Evolutionary conservation across 2,113 vertebrate species (phyloP), one percentile per base, ranked within the genome.

Genomic region (Eublepharis macularius): DNA sequence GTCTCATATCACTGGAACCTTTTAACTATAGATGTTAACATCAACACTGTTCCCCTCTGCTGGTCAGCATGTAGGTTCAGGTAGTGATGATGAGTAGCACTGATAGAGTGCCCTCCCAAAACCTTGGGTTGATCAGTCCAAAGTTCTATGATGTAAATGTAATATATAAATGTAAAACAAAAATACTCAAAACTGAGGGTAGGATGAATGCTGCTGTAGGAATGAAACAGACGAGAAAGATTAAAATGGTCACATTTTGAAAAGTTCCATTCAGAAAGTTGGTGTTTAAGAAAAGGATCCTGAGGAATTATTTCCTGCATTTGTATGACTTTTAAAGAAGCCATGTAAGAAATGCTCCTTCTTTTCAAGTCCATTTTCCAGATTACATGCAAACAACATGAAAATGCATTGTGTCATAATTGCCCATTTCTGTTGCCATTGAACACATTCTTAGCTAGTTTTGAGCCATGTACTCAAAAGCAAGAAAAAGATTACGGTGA

Each of bases 371-470:
- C 0, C 76, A 4, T 76, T 21, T 32, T 45, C 81, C 82, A 43
- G 89, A 81, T 91, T 85, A 83, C 51, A 87, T 86, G n/a, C 45
- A 78, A 17, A 8, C 86, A 21, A 68, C 9, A 77, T n/a, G 51
- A 85, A 87, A 82, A 88, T 24, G 1, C 1, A 65, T 87, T 14
- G 43, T 79, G 43, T 36, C 79, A 34, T 84, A 78, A 76, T 88
- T 84, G 9, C 76, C 81, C 77, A 39, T 90, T 87, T 84, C 26
- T 51, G 70, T 80, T 93, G 70, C 47, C 82, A 88, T 2, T 84
- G 81, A 90, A 86, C 17, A 92, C 88, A 93, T 83, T 73, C 54
- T 90, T 85, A 86, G 32, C 32, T 78, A 49, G 6, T 41, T 85
- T 89, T 87, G 69, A 90, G 85, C 60, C 60, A 26, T 63, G 60